Base-by-base conservation (phyloP, 2,888 invertebrate genomes). In the Sesia bembeciformis region DNA sequence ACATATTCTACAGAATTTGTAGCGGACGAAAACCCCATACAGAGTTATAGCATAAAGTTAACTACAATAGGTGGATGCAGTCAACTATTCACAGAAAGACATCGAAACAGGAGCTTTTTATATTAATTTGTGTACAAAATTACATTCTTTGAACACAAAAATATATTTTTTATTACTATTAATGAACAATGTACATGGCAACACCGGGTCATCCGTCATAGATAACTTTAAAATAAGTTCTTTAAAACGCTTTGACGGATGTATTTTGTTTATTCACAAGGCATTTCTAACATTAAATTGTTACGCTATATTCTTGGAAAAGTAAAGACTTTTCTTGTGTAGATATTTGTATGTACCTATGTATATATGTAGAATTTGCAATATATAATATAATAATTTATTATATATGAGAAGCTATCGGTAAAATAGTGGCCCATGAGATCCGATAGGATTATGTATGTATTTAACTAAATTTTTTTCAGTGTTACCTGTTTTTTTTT, bases 81-180 rank as follows among this genome's bases (percentile, higher is more conserved):
- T 23, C 2, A 23, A 23, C 23, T 23, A 23, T 23, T 23, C 23
- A 53, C 55, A 57, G 54, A 39, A 55, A 57, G 53, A 57, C 57
- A 53, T 56, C 40, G 51, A 54, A 53, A 55, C 42, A 57, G 49
- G 49, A 43, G 40, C n/a, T 7, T 53, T 54, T 52, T 39, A 42
- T 42, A 51, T 39, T 43, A 40, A 50, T 74, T 65, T 54, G 70
- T 74, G 81, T 85, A 83, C 73, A 83, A 83, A 81, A 81, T 81
- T 79, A 78, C 74, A 67, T 66, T 67, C 60, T 63, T 65, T 65
- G 62, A 53, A 57, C 56, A 57, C 53, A 53, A 62, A 64, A 61
- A 58, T 60, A 66, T 67, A 67, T 63, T 58, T 50, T 53, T 60
- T 57, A 60, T 60, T 57, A 58, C 59, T 66, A 58, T 57, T 59